These are phyloP conservation scores for Microcebus lehilahytsara DNA, from an alignment of 2,113 vertebrate genomes.

Conservation along the genomic window DNA sequence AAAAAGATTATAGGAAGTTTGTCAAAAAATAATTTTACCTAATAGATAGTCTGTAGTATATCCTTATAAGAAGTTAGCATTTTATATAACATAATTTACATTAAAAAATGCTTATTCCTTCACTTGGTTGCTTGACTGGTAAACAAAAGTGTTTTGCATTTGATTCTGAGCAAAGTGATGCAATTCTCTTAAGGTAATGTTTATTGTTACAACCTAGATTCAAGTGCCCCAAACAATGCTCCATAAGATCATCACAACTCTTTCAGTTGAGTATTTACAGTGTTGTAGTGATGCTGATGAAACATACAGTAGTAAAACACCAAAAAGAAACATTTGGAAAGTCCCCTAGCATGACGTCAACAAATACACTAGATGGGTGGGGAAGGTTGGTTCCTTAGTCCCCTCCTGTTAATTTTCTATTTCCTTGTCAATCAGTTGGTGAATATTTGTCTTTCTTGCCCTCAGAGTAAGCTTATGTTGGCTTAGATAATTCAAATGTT, in stretches of 20 bases:
- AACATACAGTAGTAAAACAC: background rate
- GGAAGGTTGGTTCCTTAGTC: background rate
- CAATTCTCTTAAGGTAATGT: constrained; percentile 36
- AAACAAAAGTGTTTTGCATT: constrained; percentile 44
- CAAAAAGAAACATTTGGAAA: background rate
- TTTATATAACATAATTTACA: constrained; percentile 59
- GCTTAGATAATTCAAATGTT: constrained; percentile 17
- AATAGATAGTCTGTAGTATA: constrained; percentile 66
- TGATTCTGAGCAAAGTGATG: constrained; percentile 33
- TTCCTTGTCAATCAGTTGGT: background rate
- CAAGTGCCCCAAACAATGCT: background rate
- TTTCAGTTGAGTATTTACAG: constrained; percentile 30
- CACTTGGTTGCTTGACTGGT: constrained; percentile 63
- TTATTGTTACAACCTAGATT: background rate
- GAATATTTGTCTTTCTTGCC: constrained; percentile 15
- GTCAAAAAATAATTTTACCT: constrained; percentile 71
- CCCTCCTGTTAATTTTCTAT: background rate
- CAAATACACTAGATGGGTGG: background rate
- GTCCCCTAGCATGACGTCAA: background rate
- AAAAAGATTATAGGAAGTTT: constrained; percentile 78
- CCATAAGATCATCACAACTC: constrained; percentile 26
- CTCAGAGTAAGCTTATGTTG: constrained; percentile 12
- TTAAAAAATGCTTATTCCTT: constrained; percentile 63
- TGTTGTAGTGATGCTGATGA: background rate
- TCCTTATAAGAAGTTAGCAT: constrained; percentile 64